Evolutionary conservation across 2,888 invertebrate species (phyloP).

Genomic region (Megaustenia siamemsis): DNA sequence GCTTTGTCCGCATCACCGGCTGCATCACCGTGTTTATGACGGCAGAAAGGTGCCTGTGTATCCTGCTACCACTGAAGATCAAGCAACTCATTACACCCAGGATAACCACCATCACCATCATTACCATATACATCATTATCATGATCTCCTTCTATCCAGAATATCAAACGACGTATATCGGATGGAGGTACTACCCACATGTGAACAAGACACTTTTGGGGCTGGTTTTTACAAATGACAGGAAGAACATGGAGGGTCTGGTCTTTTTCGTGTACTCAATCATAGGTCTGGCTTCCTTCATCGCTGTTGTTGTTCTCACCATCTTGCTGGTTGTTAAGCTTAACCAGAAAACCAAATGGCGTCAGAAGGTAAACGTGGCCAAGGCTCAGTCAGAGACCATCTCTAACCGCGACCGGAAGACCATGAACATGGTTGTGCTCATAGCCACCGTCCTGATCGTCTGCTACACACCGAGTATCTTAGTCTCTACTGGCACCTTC

Average conservation of each 20-base stretch:
- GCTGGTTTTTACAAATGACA: too few species aligned
- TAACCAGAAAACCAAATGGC: slow-evolving; percentile 26
- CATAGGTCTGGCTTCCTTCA: too few species aligned
- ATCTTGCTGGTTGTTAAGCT: background rate
- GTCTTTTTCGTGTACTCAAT: too few species aligned
- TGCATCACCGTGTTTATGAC: slow-evolving; percentile 8
- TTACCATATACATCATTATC: too few species aligned
- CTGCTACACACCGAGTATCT: background rate
- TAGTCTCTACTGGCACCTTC: background rate
- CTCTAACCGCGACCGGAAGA: background rate
- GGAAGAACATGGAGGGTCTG: too few species aligned
- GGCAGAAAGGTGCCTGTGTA: background rate
- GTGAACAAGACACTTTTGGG: too few species aligned
- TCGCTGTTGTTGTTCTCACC: background rate
- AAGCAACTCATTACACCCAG: too few species aligned
- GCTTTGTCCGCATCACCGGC: background rate
- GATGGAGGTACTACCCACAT: too few species aligned
- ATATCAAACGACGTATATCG: too few species aligned
- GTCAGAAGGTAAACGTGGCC: background rate
- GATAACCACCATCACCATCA: too few species aligned
- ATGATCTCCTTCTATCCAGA: too few species aligned
- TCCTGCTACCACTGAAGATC: background rate
- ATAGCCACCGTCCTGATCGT: background rate
- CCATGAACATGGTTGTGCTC: background rate
- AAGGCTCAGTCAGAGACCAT: background rate